phyloP scores from a whole-genome alignment of 2,797 vertebrate species.

The Danio aesculapii region DNA sequence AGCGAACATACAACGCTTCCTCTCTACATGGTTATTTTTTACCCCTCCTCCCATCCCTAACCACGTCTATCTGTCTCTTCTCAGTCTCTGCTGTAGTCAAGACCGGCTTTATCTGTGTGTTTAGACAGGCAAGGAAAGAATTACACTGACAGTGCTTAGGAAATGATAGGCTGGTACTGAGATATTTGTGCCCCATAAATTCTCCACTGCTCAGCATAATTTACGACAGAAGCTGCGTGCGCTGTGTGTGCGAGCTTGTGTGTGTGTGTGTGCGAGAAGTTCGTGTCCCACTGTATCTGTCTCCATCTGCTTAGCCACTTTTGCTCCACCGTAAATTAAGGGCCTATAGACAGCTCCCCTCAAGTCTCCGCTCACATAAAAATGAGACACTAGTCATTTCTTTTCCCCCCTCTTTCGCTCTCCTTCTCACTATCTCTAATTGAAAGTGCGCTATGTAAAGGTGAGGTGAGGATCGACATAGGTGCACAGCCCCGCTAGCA shows the following conservation, averaged over 20 bases:
- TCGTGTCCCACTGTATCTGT: conserved; percentile 68
- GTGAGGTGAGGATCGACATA: conserved; percentile 58
- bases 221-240: conserved; percentile 63
- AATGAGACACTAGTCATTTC: conserved; percentile 55
- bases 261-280: conserved; percentile 65
- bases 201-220: conserved; percentile 73
- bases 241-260: conserved; percentile 27
- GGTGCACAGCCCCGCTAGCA: conserved; percentile 54
- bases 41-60: conserved; percentile 42
- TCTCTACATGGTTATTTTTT: conserved; percentile 53
- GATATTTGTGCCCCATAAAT: conserved; percentile 80
- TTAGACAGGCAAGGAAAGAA: conserved; percentile 63
- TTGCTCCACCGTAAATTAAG: conserved; percentile 58
- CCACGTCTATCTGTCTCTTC: conserved; percentile 56
- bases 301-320: conserved; percentile 70
- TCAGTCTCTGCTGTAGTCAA: conserved; percentile 56
- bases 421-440: conserved; percentile 51
- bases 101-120: conserved; percentile 66
- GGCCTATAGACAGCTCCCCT: conserved; percentile 57
- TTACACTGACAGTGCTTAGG: conserved; percentile 74
- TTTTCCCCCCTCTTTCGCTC: conserved; percentile 33
- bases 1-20: conserved; percentile 29
- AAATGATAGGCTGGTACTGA: conserved; percentile 77
- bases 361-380: conserved; percentile 66
- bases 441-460: conserved; percentile 56